Evolutionary conservation across 2,888 invertebrate species (phyloP).

Genomic region (Philereme vetulata): DNA sequence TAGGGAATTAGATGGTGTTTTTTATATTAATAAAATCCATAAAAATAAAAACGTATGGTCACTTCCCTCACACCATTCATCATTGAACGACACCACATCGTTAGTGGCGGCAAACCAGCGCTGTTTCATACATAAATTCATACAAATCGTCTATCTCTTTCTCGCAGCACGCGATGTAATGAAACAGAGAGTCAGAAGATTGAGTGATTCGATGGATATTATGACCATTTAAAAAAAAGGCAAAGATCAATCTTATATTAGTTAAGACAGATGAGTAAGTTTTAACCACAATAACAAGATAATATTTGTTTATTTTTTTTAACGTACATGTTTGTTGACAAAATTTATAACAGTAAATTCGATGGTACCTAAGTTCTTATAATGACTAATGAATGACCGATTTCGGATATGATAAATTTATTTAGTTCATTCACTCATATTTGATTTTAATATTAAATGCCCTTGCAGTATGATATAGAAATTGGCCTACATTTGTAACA

Average conservation of each 20-base stretch:
- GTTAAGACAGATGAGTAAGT: background rate
- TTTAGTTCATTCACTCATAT: too few species aligned
- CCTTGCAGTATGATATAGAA: too few species aligned
- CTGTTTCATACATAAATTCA: constrained; percentile 36
- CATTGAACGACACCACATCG: constrained; percentile 30
- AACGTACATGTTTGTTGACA: too few species aligned
- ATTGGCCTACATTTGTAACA: background rate
- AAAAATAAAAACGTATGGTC: constrained; percentile 13
- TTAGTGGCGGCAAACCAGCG: constrained; percentile 27
- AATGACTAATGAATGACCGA: too few species aligned
- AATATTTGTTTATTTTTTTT: too few species aligned
- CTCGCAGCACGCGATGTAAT: background rate
- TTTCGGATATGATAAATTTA: too few species aligned
- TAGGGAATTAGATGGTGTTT: too few species aligned
- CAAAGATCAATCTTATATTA: constrained; percentile 7
- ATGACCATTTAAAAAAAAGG: constrained; percentile 19
- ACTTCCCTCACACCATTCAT: constrained; percentile 23
- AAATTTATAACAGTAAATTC: too few species aligned
- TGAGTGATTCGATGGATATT: constrained; percentile 21
- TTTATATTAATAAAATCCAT: background rate
- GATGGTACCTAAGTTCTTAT: too few species aligned
- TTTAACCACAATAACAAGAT: too few species aligned
- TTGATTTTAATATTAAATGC: too few species aligned
- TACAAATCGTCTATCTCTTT: constrained; percentile 24
- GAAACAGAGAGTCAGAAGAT: constrained; percentile 19